Evolutionary conservation across 2,888 invertebrate species (phyloP).

Genomic region (Gasteruption jaculator): DNA sequence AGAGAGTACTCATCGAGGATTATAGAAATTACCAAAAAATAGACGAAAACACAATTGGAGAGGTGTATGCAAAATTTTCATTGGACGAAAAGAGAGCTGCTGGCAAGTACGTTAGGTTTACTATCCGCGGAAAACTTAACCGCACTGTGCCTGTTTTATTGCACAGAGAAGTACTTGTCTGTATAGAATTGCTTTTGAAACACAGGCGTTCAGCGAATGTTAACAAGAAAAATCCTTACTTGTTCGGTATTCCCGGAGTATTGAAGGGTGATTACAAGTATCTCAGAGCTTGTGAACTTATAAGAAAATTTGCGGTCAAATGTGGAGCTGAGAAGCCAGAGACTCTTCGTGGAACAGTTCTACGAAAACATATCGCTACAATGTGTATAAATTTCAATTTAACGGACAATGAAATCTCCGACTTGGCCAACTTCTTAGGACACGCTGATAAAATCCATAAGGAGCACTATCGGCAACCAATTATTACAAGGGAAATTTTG

Average conservation of each 20-base stretch:
- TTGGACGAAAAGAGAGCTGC: background rate
- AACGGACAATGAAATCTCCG: slow-evolving; percentile 22
- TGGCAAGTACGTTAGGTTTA: slow-evolving; percentile 11
- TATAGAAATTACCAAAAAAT: slow-evolving; percentile 5
- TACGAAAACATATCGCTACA: slow-evolving; percentile 28
- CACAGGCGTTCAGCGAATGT: slow-evolving; percentile 4
- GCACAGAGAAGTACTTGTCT: slow-evolving; percentile 12
- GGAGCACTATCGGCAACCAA: no score
- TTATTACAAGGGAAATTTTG: no score
- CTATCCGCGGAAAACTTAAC: slow-evolving; percentile 17
- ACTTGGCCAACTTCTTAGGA: no score
- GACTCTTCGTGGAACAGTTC: slow-evolving; percentile 19
- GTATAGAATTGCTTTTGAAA: slow-evolving; percentile 1
- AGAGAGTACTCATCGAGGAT: slow-evolving; percentile 2
- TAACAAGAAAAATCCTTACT: slow-evolving; percentile 9
- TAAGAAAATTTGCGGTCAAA: slow-evolving; percentile 19
- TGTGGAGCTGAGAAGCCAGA: slow-evolving; percentile 24
- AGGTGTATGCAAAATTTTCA: slow-evolving; percentile 1
- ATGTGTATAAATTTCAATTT: slow-evolving; percentile 22
- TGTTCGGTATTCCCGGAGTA: slow-evolving; percentile 9
- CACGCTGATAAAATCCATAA: no score
- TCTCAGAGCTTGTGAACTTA: slow-evolving; percentile 18
- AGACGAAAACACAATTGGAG: background rate
- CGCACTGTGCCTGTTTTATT: slow-evolving; percentile 19
- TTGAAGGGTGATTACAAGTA: slow-evolving; percentile 1